These are phyloP conservation scores for Oncorhynchus mykiss DNA, from an alignment of 2,113 vertebrate species.

Conservation along the genomic window DNA sequence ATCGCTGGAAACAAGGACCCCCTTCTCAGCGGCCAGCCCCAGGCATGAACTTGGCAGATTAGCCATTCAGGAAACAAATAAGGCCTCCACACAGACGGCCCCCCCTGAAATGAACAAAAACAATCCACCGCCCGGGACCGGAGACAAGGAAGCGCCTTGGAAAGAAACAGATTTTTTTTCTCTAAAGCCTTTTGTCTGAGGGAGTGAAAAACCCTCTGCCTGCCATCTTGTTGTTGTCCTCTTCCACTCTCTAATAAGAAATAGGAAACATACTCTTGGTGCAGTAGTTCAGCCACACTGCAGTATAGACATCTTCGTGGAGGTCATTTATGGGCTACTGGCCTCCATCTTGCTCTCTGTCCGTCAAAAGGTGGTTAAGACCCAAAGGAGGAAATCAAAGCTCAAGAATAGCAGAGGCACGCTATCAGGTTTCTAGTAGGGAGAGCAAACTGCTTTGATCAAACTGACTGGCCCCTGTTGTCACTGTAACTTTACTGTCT, in stretches of 20 bases:
- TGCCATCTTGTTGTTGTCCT: constrained; percentile 30
- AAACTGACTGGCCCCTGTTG: neutral
- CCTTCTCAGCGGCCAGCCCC: constrained; percentile 82
- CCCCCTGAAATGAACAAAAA: constrained; percentile 57
- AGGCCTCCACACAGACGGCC: constrained; percentile 63
- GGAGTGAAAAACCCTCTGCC: constrained; percentile 25
- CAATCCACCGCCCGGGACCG: constrained; percentile 43
- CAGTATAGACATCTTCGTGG: neutral
- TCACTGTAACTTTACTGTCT: neutral
- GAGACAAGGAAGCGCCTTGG: constrained; percentile 30
- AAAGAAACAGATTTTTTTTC: constrained; percentile 20
- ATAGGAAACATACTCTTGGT: neutral
- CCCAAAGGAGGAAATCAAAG: neutral
- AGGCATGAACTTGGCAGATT: constrained; percentile 89
- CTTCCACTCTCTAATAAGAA: constrained; percentile 4
- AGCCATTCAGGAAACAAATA: constrained; percentile 85
- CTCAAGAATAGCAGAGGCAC: neutral
- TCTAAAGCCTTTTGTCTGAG: constrained; percentile 31
- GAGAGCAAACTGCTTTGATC: neutral
- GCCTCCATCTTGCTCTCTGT: neutral
- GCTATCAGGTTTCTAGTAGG: neutral
- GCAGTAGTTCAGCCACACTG: neutral
- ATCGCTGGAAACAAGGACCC: constrained; percentile 80
- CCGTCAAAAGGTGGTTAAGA: neutral
- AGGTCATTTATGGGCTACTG: neutral